Evolutionary conservation across 1,140 invertebrate genomes (phyloP).

Genomic region (Palaemon carinicauda): DNA sequence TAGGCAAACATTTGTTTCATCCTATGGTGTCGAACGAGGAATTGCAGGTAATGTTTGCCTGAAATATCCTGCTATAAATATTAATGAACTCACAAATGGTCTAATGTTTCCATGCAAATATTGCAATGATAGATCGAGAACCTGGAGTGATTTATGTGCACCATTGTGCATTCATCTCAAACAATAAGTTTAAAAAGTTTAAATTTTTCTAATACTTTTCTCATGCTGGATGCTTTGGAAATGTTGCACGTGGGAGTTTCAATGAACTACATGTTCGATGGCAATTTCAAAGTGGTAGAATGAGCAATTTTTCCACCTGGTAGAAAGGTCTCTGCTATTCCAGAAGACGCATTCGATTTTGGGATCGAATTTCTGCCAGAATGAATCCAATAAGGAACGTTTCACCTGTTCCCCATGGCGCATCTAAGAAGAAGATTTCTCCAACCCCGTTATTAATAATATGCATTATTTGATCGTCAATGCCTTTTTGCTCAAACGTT

Average conservation of each 20-base stretch:
- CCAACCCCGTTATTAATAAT: no score
- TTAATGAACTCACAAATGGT: background rate
- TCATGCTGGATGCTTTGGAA: background rate
- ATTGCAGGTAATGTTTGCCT: background rate
- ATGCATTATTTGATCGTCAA: no score
- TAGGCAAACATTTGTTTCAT: background rate
- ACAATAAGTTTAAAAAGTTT: conserved; percentile 63
- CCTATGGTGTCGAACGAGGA: background rate
- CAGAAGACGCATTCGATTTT: no score
- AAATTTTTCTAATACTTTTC: conserved; percentile 59
- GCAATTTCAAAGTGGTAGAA: background rate
- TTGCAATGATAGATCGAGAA: background rate
- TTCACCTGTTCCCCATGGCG: conserved; percentile 48
- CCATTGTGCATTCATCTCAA: conserved; percentile 65
- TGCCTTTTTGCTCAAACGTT: no score
- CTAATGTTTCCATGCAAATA: background rate
- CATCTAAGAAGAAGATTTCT: no score
- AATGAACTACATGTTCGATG: background rate
- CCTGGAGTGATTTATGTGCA: conserved; percentile 60
- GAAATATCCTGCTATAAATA: background rate
- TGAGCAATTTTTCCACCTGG: background rate
- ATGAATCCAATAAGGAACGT: conserved; percentile 62
- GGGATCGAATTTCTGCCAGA: conserved; percentile 60
- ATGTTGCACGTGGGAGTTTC: background rate
- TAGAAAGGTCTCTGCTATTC: background rate